A percentile compares a stretch with the other conserved stretches of the same genome.
phyloP scores from a whole-genome alignment of 2,797 vertebrate genomes.

The Melanogrammus aeglefinus region DNA sequence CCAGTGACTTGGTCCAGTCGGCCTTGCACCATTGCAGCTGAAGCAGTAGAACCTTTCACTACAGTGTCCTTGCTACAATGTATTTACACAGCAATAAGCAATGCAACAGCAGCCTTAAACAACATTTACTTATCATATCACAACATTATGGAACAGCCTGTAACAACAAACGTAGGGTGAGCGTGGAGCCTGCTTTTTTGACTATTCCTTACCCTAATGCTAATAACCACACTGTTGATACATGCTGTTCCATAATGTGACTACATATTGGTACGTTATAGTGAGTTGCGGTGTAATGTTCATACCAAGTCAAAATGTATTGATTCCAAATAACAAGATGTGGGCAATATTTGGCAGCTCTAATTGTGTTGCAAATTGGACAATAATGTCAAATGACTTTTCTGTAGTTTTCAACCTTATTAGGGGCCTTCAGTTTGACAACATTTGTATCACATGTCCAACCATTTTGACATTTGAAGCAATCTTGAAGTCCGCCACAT shows the following conservation, averaged over 20 bases:
- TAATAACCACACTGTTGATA: background rate
- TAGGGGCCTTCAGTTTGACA: background rate
- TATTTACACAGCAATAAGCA: too few relatives aligned
- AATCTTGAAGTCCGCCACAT: background rate
- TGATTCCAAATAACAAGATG: background rate
- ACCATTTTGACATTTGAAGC: background rate
- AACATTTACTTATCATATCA: too few relatives aligned
- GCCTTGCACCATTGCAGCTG: too few relatives aligned
- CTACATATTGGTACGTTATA: background rate
- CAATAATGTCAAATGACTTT: background rate
- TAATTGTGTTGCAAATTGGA: background rate
- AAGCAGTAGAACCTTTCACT: background rate
- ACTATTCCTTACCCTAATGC: background rate
- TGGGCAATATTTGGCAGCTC: background rate
- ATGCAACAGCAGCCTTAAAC: too few relatives aligned
- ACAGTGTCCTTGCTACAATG: background rate
- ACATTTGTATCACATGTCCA: background rate
- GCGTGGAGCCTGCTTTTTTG: background rate
- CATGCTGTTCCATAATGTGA: background rate
- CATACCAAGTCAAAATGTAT: background rate
- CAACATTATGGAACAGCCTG: too few relatives aligned
- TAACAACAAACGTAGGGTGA: too few relatives aligned
- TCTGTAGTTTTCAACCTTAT: background rate
- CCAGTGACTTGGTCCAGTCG: background rate
- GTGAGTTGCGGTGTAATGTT: background rate